Evolutionary conservation across 1,140 invertebrate species (phyloP).

Genomic region (Steinernema khuongi): DNA sequence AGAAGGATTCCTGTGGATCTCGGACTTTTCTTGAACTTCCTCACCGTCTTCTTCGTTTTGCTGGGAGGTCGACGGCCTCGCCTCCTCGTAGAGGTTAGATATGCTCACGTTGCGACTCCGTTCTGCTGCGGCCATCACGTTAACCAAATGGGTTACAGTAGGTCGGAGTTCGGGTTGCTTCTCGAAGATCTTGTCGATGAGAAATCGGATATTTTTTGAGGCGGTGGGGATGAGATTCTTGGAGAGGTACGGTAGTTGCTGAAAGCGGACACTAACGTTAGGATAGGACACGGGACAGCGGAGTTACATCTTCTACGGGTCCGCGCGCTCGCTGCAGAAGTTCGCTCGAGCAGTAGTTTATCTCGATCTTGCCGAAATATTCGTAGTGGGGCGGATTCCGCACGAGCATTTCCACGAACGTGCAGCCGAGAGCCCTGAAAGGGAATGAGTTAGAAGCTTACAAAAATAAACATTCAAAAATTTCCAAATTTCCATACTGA

Average conservation of each 20-base stretch:
- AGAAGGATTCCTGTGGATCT: background rate
- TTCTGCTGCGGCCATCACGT: background rate
- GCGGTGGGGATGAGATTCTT: constrained; percentile 29
- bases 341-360: constrained; percentile 27
- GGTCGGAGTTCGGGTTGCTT: constrained; percentile 19
- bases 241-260: constrained; percentile 31
- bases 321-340: constrained; percentile 21
- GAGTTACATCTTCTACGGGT: constrained; percentile 16
- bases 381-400: constrained; percentile 34
- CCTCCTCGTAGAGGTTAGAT: background rate
- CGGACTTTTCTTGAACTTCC: background rate
- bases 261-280: background rate
- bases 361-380: constrained; percentile 32
- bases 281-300: background rate
- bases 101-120: background rate
- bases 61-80: background rate
- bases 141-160: constrained; percentile 2
- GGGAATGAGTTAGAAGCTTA: background rate
- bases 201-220: constrained; percentile 21
- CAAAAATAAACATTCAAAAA: background rate
- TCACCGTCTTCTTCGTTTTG: background rate
- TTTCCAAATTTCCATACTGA: no score
- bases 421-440: constrained; percentile 33
- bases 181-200: constrained; percentile 32
- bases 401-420: constrained; percentile 36